Evolutionary conservation across 2,113 vertebrate species (phyloP).

Genomic region (Mesitornis unicolor): DNA sequence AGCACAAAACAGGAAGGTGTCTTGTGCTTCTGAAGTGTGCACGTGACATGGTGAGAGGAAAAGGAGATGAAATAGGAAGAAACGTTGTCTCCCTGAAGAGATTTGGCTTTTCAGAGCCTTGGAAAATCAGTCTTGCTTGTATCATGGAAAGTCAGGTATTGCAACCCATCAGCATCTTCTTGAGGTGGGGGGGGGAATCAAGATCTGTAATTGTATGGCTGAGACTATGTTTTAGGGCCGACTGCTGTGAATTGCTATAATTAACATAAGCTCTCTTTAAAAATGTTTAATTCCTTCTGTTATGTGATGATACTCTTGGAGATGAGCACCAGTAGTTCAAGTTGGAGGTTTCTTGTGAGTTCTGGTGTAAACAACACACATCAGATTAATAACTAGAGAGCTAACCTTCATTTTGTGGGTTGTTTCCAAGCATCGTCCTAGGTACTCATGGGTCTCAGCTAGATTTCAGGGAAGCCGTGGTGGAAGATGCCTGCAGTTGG

Average conservation of each 20-base stretch:
- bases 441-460: not conserved
- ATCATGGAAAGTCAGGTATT: not conserved
- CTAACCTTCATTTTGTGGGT: not conserved
- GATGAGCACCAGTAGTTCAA: not conserved
- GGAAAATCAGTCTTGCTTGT: not conserved
- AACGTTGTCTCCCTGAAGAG: not conserved
- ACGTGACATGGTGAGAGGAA: not conserved
- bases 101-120: not conserved
- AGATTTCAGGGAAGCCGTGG: not conserved
- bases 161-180: not conserved
- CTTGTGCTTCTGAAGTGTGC: constrained; percentile 36
- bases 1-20: constrained; percentile 61
- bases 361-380: not conserved
- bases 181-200: not conserved
- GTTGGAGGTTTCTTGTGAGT: not conserved
- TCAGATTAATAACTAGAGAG: not conserved
- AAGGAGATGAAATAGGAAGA: constrained; percentile 7
- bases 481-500: not conserved
- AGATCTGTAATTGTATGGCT: not conserved
- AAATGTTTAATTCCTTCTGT: not conserved
- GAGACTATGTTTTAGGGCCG: not conserved
- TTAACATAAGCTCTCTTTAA: not conserved
- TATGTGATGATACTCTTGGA: not conserved
- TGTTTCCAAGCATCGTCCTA: not conserved
- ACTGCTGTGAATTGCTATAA: not conserved